Conservation (phyloP, 2,888 invertebrate genomes). For the Phortica magna region DNA sequence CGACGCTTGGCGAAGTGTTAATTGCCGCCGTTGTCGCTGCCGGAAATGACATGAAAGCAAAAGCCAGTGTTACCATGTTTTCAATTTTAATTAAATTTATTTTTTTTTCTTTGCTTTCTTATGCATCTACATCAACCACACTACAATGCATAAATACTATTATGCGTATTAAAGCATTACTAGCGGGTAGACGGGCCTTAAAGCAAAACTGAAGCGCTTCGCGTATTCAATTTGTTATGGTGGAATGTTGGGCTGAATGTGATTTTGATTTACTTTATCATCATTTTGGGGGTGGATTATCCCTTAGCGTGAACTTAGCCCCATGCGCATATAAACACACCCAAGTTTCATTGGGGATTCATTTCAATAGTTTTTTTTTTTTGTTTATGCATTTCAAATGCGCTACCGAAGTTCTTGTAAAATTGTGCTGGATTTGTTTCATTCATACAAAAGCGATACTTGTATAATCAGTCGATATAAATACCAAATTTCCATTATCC, state of each 20-base stretch:
- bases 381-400: not conserved
- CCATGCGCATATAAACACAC: constrained; percentile 1
- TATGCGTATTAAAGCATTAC: not conserved
- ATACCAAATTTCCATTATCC: no score
- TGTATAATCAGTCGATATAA: no score
- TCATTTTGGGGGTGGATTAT: constrained; percentile 11
- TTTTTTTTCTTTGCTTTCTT: not conserved
- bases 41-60: constrained; percentile 33
- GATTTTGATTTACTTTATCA: not conserved
- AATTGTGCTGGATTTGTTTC: no score
- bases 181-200: not conserved
- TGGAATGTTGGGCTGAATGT: not conserved
- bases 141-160: not conserved
- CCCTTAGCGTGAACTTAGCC: not conserved
- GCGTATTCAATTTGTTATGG: constrained; percentile 24
- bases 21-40: constrained; percentile 29
- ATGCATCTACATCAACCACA: not conserved
- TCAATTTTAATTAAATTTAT: constrained; percentile 26
- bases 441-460: no score
- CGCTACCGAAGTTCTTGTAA: no score
- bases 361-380: not conserved
- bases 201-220: constrained; percentile 13
- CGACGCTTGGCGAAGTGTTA: constrained; percentile 28
- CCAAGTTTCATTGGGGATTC: constrained; percentile 8
- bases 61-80: constrained; percentile 20